Base-by-base conservation (phyloP, 2,113 vertebrate genomes). In the Atlantisia rogersi region DNA sequence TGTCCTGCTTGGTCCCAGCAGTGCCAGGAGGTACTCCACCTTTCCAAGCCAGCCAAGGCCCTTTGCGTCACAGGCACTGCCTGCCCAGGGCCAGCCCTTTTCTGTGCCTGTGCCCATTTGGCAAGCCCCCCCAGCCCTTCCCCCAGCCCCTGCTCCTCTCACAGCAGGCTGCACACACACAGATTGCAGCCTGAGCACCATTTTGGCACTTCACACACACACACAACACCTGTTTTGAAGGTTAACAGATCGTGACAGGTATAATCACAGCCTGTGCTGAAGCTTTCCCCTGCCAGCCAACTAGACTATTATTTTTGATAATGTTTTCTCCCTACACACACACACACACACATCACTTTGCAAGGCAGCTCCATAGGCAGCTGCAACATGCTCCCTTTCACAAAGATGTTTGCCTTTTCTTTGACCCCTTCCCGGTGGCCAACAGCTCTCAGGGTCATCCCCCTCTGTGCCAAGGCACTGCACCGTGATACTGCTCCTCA, bases 221-320 rank as follows among this genome's bases (percentile, higher is more conserved):
- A 0, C 86, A 42, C 69, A 52, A 2, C 96, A 97, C 96, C 95
- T 96, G 96, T 91, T 96, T 80, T 73, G 96, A 90, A 95, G 94
- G 94, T 90, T 96, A 95, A 95, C 88, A 81, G 90, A 93, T 29
- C 94, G 92, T 81, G 96, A 94, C 95, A 95, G 92, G 80, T 71
- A 88, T 78, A 88, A 93, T 76, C 79, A 78, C 90, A 79, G 76
- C 53, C 86, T 70, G 90, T 83, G 82, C 92, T 94, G 90, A 81
- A 92, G 92, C 70, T 94, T 78, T 70, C 78, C 55, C 67, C 50
- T 91, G 88, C 76, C 93, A 93, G 90, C 6, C 76, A 74, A 59
- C 83, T 86, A 48, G 28, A 31, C 44, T 52, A 44, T 69, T 82
- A 68, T 79, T 93, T 88, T 74, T 8, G 0, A 32, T 24, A 40